Evolutionary conservation across 2,113 vertebrate genomes (phyloP).

Genomic region (Silurus asotus): DNA sequence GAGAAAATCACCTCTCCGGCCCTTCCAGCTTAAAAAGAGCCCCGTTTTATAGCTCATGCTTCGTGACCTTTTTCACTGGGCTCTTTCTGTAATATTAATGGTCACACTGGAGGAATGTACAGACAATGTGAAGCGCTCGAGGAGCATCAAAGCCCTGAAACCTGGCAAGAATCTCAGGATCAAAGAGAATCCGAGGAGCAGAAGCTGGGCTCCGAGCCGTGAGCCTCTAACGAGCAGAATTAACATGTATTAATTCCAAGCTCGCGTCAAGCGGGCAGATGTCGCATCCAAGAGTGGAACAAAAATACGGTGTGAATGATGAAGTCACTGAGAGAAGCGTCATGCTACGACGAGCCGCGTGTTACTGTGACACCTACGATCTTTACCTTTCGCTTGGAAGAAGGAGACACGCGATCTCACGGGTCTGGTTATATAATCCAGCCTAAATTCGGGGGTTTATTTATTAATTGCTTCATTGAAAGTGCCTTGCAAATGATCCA

Average conservation of each 20-base stretch:
- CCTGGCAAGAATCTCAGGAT: conserved; percentile 73
- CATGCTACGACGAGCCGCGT: background rate
- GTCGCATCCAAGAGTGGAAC: conserved; percentile 60
- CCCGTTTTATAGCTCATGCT: background rate
- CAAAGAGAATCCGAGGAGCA: conserved; percentile 70
- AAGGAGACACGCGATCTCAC: background rate
- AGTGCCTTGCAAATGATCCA: background rate
- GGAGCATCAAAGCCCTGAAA: conserved; percentile 68
- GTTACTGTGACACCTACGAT: background rate
- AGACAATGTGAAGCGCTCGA: conserved; percentile 50
- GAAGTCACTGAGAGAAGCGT: background rate
- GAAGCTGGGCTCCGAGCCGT: conserved; percentile 70
- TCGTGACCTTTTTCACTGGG: background rate
- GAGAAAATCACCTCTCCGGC: background rate
- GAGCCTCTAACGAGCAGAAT: conserved; percentile 78
- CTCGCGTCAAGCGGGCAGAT: conserved; percentile 72
- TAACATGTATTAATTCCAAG: conserved; percentile 80
- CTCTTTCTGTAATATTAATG: conserved; percentile 41
- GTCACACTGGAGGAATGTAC: conserved; percentile 43
- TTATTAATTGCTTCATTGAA: background rate
- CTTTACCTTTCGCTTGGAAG: background rate
- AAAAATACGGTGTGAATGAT: conserved; percentile 43
- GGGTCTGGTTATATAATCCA: background rate
- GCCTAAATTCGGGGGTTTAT: background rate
- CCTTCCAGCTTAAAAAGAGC: background rate